phyloP scores from a whole-genome alignment of 2,888 invertebrate species.

The Ennomos fuscantarius region DNA sequence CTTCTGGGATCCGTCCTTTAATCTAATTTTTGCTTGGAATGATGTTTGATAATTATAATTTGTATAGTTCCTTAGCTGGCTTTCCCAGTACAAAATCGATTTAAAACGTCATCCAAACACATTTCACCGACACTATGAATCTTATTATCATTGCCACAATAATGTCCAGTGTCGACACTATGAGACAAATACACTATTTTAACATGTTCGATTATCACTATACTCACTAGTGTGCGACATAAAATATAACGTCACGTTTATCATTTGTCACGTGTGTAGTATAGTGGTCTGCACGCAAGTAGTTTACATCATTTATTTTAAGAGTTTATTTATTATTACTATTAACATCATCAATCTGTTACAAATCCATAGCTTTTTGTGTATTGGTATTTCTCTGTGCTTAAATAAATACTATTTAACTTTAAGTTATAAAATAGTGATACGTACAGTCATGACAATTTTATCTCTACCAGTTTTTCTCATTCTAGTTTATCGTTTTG shows the following conservation, averaged over 20 bases:
- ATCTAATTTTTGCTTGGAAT: too few species aligned
- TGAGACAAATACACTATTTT: conserved; percentile 13
- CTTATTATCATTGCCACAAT: conserved; percentile 15
- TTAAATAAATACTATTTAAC: too few species aligned
- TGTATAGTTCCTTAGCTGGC: too few species aligned
- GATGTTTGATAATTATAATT: too few species aligned
- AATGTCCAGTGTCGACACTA: conserved; percentile 14
- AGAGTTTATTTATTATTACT: not conserved
- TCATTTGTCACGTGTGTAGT: not conserved
- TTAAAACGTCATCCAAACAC: conserved; percentile 13
- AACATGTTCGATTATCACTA: conserved; percentile 25
- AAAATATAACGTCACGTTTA: conserved; percentile 20
- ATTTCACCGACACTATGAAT: conserved; percentile 22
- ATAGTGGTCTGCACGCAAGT: not conserved
- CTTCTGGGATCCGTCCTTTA: not conserved
- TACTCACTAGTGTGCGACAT: conserved; percentile 11
- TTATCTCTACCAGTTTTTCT: not conserved
- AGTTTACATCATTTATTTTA: conserved; percentile 2
- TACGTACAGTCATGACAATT: too few species aligned
- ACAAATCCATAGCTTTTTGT: too few species aligned
- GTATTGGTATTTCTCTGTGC: too few species aligned
- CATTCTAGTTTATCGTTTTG: conserved; percentile 9
- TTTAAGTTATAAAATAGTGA: too few species aligned
- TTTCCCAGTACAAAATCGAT: conserved; percentile 1
- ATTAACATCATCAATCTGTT: not conserved